Percentiles rank a stretch among this genome's conserved stretches.
phyloP scores from a whole-genome alignment of 2,888 invertebrate genomes.

The Corythucha ciliata region DNA sequence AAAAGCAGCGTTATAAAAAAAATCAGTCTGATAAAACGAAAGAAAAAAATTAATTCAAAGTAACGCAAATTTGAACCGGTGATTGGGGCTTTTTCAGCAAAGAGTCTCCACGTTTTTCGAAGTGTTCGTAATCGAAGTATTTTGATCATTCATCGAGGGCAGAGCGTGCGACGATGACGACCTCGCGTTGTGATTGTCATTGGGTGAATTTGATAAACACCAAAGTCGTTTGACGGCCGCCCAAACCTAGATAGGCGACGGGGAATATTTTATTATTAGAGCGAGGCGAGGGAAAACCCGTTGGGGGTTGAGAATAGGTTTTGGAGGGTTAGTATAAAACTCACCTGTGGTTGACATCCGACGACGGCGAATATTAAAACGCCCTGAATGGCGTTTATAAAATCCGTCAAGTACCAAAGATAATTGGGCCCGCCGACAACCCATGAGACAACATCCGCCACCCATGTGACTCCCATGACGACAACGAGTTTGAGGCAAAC shows the following conservation, averaged over 20 bases:
- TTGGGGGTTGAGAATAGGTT: too few species aligned
- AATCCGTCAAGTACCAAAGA: conserved; percentile 74
- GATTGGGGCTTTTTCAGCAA: conserved; percentile 27
- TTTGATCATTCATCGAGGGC: conserved; percentile 64
- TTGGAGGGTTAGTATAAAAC: too few species aligned
- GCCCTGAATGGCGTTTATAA: conserved; percentile 78
- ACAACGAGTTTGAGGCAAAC: conserved; percentile 79
- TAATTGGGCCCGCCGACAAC: conserved; percentile 68
- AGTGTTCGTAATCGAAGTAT: conserved; percentile 35
- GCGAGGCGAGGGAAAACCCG: too few species aligned
- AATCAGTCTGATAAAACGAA: too few species aligned
- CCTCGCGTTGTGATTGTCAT: conserved; percentile 45
- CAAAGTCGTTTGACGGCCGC: conserved; percentile 57
- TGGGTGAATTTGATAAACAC: conserved; percentile 50
- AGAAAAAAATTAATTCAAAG: too few species aligned
- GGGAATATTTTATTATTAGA: too few species aligned
- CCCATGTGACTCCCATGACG: conserved; percentile 70
- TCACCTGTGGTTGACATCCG: conserved; percentile 74
- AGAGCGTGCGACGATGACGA: conserved; percentile 70
- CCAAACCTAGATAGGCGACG: conserved; percentile 49
- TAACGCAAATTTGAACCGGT: too few species aligned
- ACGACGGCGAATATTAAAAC: conserved; percentile 82
- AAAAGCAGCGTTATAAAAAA: too few species aligned
- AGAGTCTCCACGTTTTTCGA: conserved; percentile 34
- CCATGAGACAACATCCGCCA: conserved; percentile 74